Evolutionary conservation across 2,113 vertebrate species (phyloP).

Genomic region (Macquaria ambigua): DNA sequence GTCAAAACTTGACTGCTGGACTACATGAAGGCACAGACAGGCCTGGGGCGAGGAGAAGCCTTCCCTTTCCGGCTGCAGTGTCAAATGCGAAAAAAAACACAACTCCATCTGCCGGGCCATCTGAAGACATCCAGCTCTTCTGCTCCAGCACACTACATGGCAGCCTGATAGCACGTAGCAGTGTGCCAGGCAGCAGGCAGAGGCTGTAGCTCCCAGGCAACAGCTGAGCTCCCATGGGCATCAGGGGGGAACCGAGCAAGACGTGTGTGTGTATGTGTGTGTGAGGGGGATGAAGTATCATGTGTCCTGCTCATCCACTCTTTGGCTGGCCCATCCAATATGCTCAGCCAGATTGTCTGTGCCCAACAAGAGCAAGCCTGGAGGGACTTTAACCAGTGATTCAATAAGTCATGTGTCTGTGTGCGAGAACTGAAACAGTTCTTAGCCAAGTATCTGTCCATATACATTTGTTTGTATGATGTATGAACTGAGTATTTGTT

Average conservation of each 20-base stretch:
- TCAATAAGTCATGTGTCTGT: constrained; percentile 52
- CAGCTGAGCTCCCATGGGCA: constrained; percentile 79
- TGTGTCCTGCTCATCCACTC: constrained; percentile 59
- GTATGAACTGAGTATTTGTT: not conserved
- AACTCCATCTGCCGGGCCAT: constrained; percentile 73
- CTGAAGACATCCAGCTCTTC: constrained; percentile 71
- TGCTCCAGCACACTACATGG: constrained; percentile 56
- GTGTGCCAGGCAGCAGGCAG: constrained; percentile 63
- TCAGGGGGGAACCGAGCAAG: constrained; percentile 50
- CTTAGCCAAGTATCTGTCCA: not conserved
- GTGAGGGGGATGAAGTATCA: constrained; percentile 50
- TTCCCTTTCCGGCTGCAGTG: constrained; percentile 44
- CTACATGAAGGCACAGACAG: constrained; percentile 22
- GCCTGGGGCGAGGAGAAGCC: constrained; percentile 23
- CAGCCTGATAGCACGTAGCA: constrained; percentile 50
- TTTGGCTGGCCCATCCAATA: constrained; percentile 60
- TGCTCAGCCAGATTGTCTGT: constrained; percentile 66
- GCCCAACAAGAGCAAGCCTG: constrained; percentile 44
- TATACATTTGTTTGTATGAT: not conserved
- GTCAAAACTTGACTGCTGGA: constrained; percentile 54
- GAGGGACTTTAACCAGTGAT: constrained; percentile 48
- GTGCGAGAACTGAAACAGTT: constrained; percentile 1
- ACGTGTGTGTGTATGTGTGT: constrained; percentile 11
- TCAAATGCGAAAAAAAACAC: constrained; percentile 38
- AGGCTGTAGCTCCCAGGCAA: constrained; percentile 73